phyloP scores from a whole-genome alignment of 53 echinoderm and acorn worm genomes.

The Antedon mediterranea region DNA sequence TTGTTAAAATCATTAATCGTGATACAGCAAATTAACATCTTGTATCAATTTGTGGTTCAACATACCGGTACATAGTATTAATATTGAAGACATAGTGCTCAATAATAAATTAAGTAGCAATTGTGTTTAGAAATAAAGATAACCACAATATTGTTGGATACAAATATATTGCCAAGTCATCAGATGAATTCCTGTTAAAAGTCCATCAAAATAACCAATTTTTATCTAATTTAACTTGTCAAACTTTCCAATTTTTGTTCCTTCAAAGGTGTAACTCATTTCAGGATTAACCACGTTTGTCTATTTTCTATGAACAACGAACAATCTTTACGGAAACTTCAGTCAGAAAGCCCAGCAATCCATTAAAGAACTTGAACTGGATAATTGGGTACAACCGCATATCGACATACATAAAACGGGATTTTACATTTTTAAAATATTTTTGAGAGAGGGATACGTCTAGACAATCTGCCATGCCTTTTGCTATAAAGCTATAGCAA shows the following conservation, averaged over 20 bases:
- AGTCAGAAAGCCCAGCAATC: not conserved
- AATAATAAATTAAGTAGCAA: not conserved
- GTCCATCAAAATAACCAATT: not conserved
- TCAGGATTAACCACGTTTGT: not conserved
- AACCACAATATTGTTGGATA: not conserved
- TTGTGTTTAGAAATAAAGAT: not conserved
- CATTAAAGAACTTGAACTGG: not conserved
- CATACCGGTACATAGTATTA: not conserved
- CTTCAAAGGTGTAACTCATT: not conserved
- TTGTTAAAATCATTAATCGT: not conserved
- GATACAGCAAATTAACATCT: not conserved
- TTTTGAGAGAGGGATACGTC: not conserved
- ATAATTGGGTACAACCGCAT: not conserved
- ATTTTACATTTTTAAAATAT: not conserved
- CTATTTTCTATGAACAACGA: not conserved
- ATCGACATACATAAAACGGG: not conserved
- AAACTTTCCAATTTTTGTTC: not conserved
- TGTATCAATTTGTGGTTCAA: not conserved
- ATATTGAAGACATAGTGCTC: not conserved
- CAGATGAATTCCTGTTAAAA: not conserved
- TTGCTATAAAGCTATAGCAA: not conserved
- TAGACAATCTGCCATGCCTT: not conserved
- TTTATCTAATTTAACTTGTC: not conserved
- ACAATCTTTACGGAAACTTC: not conserved
- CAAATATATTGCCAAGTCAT: not conserved